Percentiles rank a stretch among this genome's conserved stretches.
Evolutionary conservation across 2,113 vertebrate species (phyloP).

Genomic region (Tupaia chinensis): DNA sequence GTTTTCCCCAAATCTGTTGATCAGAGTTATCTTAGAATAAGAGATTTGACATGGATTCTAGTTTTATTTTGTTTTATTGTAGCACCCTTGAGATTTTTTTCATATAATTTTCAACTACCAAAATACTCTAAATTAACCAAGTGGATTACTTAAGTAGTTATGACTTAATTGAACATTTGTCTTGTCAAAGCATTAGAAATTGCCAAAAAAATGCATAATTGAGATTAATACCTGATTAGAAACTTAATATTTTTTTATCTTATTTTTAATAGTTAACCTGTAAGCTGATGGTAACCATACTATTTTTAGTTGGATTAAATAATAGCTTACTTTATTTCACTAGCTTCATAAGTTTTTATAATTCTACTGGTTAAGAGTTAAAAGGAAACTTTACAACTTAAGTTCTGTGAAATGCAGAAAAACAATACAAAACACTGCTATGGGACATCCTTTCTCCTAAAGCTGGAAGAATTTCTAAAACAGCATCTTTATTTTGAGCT

Average conservation of each 20-base stretch:
- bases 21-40: not conserved
- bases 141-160: not conserved
- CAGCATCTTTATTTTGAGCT: slow-evolving; percentile 73
- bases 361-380: not conserved
- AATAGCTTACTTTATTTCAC: not conserved
- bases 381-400: slow-evolving; percentile 3
- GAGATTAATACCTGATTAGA: not conserved
- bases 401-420: not conserved
- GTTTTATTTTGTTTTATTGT: not conserved
- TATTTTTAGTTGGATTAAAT: slow-evolving; percentile 24
- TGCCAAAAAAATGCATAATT: slow-evolving; percentile 4
- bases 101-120: not conserved
- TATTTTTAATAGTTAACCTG: slow-evolving; percentile 12
- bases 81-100: not conserved
- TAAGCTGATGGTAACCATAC: not conserved
- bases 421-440: not conserved
- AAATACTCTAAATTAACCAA: not conserved
- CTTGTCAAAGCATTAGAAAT: slow-evolving; percentile 8
- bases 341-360: slow-evolving; percentile 4
- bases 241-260: slow-evolving; percentile 9
- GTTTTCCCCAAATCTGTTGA: slow-evolving; percentile 3
- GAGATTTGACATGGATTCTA: not conserved
- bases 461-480: not conserved
- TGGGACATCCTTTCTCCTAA: not conserved
- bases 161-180: slow-evolving; percentile 18